Evolutionary conservation across 2,888 invertebrate genomes (phyloP).

Genomic region (Ceramica pisi): DNA sequence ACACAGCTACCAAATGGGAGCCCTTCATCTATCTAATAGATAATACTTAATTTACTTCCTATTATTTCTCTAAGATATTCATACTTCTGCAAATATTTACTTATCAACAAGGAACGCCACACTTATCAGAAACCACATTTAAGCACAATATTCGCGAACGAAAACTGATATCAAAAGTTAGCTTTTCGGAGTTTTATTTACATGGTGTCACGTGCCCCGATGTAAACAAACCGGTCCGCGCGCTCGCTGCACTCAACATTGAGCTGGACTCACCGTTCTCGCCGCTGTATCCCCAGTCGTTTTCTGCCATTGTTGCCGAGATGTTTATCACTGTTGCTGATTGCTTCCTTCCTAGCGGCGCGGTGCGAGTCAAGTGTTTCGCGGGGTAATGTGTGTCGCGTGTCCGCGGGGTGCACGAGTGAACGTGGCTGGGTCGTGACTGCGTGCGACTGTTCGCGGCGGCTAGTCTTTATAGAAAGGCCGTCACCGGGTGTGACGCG

Average conservation of each 20-base stretch:
- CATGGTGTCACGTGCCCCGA: conserved; percentile 85
- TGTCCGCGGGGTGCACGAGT: conserved; percentile 81
- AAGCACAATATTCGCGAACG: conserved; percentile 7
- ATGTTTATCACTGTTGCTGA: conserved; percentile 68
- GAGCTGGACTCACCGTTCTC: conserved; percentile 90
- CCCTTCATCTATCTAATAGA: conserved; percentile 28
- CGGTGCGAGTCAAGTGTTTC: conserved; percentile 60
- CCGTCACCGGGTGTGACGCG: conserved; percentile 68
- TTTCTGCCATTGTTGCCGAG: conserved; percentile 83
- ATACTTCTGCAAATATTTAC: conserved; percentile 17
- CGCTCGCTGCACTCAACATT: conserved; percentile 68
- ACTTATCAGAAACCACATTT: conserved; percentile 28
- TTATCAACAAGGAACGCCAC: conserved; percentile 12
- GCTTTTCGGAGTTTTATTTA: conserved; percentile 73
- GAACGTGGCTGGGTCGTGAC: conserved; percentile 85
- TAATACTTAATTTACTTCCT: conserved; percentile 28
- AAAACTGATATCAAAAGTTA: conserved; percentile 38
- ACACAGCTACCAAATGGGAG: conserved; percentile 43
- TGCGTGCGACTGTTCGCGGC: conserved; percentile 84
- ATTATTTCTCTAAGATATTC: conserved; percentile 5
- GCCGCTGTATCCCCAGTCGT: conserved; percentile 91
- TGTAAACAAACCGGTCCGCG: conserved; percentile 89
- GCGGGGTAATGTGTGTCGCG: conserved; percentile 74
- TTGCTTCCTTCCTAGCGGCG: conserved; percentile 64
- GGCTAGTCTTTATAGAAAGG: conserved; percentile 84